Evolutionary conservation across 2,888 invertebrate genomes (phyloP).

Genomic region (Gibbula magus): DNA sequence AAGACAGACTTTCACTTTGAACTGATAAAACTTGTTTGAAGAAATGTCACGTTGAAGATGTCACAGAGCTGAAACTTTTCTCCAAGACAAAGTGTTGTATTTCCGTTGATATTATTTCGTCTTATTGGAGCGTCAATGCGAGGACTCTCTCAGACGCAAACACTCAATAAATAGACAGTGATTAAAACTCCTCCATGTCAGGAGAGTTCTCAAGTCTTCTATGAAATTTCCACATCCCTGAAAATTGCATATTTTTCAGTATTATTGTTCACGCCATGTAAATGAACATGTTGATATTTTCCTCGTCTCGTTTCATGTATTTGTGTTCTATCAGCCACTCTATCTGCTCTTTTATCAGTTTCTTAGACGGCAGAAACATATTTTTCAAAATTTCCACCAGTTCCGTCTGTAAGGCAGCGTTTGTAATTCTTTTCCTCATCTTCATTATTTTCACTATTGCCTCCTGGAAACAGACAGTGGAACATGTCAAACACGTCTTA

Average conservation of each 20-base stretch:
- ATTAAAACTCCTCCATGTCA: background rate
- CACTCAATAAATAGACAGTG: constrained; percentile 6
- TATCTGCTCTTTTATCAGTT: constrained; percentile 99
- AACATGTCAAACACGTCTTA: too few relatives aligned
- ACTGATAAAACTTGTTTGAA: too few relatives aligned
- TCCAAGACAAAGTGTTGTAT: too few relatives aligned
- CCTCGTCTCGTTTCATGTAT: constrained; percentile 96
- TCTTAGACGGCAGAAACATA: constrained; percentile 99
- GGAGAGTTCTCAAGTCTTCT: background rate
- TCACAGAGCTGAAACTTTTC: too few relatives aligned
- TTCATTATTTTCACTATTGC: constrained; percentile 99
- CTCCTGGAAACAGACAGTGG: constrained; percentile 80
- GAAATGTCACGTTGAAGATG: too few relatives aligned
- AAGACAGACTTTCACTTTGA: too few relatives aligned
- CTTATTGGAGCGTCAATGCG: background rate
- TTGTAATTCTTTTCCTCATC: constrained; percentile 95
- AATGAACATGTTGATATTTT: constrained; percentile 97
- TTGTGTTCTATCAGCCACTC: constrained; percentile 99
- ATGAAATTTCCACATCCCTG: constrained; percentile 9
- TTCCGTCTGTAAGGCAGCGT: constrained; percentile 96
- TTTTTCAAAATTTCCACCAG: constrained; percentile 98
- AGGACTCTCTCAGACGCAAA: background rate
- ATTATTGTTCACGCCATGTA: constrained; percentile 86
- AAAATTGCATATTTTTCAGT: background rate
- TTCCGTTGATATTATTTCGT: background rate